Base-by-base conservation (phyloP, 1,140 invertebrate species). In the Myzus persicae region DNA sequence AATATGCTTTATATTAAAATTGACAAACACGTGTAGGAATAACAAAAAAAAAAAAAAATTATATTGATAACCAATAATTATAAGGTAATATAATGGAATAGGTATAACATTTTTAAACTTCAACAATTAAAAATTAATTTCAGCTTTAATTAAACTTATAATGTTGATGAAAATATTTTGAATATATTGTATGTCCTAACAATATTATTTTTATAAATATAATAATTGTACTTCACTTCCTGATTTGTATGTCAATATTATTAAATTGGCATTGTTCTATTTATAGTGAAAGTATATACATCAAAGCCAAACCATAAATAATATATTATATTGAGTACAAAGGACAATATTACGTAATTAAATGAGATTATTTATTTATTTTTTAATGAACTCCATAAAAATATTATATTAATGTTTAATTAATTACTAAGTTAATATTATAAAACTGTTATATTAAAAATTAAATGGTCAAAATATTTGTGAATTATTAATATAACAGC, bases 241-340 rank as follows among this genome's bases (percentile, higher is more conserved):
- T 90, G 89, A 42, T 90, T 67, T 18, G 20, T 59, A 59, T 38
- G 36, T 67, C 26, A 31, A 42, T 90, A 42, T 90, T 59, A 90
- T 67, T 90, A 2, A 90, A 42, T 67, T 90, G 89, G 40, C 89
- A 90, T 90, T 90, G 89, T 67, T 90, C 89, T 90, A 90, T 67
- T 90, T 42, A 67, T 67, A 44, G 38, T 90, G 6, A 90, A 67
- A 59, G 7, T 40, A 40, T 36, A 89, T 54, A 5, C 38, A 42
- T 67, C 31, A 59, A 59, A 42, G 51, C 36, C 51, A 90, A 90
- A 40, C 67, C 24, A 67, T 90, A n/a, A 59, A 42, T 20, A 67
- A 20, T 44, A 20, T 59, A 31, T 88, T n/a, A 90, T 6, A 59
- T 40, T 18, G 26, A 59, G 38, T 42, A 90, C 89, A 90, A 59